Conservation (phyloP, 2,888 invertebrate species). For the Hemistola chrysoprasaria region DNA sequence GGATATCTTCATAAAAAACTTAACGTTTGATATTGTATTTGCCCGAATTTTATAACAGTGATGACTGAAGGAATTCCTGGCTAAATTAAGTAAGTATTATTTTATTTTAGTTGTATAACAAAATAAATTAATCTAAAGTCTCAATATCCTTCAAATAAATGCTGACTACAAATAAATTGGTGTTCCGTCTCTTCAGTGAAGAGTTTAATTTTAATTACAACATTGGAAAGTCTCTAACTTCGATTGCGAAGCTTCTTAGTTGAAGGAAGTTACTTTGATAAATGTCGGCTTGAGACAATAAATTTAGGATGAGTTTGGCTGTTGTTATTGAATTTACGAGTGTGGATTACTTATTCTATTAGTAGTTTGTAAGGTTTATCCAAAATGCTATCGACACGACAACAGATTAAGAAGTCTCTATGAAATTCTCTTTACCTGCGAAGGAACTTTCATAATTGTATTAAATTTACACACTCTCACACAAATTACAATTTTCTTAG, state of each 20-base stretch:
- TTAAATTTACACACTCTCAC: too few species aligned
- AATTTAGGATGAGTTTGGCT: slow-evolving; percentile 33
- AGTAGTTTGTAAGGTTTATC: slow-evolving; percentile 19
- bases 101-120: too few species aligned
- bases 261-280: slow-evolving; percentile 25
- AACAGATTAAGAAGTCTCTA: slow-evolving; percentile 6
- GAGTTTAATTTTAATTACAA: slow-evolving; percentile 44
- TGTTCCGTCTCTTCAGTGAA: slow-evolving; percentile 29
- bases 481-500: too few species aligned
- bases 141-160: neutral
- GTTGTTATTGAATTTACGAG: slow-evolving; percentile 34
- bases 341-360: slow-evolving; percentile 19
- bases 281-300: slow-evolving; percentile 34
- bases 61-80: too few species aligned
- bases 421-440: slow-evolving; percentile 12
- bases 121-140: too few species aligned
- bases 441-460: too few species aligned
- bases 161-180: slow-evolving; percentile 9
- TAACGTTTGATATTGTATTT: too few species aligned
- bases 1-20: too few species aligned
- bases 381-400: neutral
- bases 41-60: too few species aligned
- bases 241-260: slow-evolving; percentile 28
- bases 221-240: slow-evolving; percentile 41
- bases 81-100: too few species aligned